Evolutionary conservation across 1,140 invertebrate genomes (phyloP).

Genomic region (Zaprionus nigranus): DNA sequence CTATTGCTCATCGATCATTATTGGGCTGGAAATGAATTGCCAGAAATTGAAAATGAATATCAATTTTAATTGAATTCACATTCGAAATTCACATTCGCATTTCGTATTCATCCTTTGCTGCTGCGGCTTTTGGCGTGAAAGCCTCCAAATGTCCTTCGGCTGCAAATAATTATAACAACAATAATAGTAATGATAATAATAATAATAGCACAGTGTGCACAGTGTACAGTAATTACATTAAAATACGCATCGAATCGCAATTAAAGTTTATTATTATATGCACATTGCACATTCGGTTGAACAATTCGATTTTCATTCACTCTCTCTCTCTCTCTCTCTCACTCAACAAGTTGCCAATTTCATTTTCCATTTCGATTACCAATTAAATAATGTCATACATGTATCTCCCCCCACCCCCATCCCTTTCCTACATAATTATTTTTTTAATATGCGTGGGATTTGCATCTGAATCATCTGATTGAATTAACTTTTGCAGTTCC

Average conservation of each 20-base stretch:
- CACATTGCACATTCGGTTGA: background rate
- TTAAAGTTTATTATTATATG: constrained; percentile 13
- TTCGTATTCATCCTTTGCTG: background rate
- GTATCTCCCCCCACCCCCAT: background rate
- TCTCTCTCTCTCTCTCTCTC: background rate
- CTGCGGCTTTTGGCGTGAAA: background rate
- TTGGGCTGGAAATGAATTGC: constrained; percentile 29
- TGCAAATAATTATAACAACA: background rate
- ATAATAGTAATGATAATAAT: background rate
- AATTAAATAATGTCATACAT: background rate
- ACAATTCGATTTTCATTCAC: constrained; percentile 9
- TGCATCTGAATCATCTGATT: background rate
- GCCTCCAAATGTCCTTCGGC: background rate
- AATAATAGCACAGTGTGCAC: background rate
- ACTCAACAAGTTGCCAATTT: constrained; percentile 24
- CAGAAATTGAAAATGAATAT: constrained; percentile 11
- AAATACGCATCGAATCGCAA: constrained; percentile 8
- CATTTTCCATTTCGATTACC: constrained; percentile 1
- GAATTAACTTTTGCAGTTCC: background rate
- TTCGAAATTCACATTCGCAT: constrained; percentile 28
- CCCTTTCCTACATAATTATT: background rate
- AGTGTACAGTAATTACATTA: background rate
- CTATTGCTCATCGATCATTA: constrained; percentile 23
- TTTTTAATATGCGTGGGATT: background rate
- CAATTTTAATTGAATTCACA: constrained; percentile 35